A percentile compares a stretch with the other conserved stretches of the same genome.
These are phyloP conservation scores for Characodon lateralis DNA, from an alignment of 2,797 vertebrate species.

Conservation along the genomic window DNA sequence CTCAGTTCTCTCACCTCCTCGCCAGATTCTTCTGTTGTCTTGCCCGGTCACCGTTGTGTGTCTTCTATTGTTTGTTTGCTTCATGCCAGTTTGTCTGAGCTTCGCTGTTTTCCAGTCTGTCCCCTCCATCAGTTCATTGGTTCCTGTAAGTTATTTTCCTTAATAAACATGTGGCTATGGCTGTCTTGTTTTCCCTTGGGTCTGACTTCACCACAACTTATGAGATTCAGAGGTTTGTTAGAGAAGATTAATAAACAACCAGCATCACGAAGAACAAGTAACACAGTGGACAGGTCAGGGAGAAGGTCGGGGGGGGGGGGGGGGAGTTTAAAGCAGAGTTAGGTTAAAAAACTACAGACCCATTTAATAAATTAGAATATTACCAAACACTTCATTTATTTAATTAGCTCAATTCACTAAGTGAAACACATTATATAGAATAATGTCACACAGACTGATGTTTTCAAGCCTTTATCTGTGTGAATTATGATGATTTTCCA, in stretches of 20 bases:
- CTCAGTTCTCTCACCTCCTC: neutral
- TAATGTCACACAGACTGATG: neutral
- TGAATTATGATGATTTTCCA: neutral
- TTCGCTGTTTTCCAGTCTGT: too few relatives aligned
- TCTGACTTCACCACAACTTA: too few relatives aligned
- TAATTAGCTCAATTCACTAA: neutral
- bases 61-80: too few relatives aligned
- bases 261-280: too few relatives aligned
- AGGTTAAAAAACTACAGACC: neutral
- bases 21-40: neutral
- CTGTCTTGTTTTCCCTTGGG: too few relatives aligned
- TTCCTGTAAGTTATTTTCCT: too few relatives aligned
- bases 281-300: neutral
- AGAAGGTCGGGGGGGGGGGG: neutral
- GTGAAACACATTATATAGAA: neutral
- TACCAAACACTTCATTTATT: neutral
- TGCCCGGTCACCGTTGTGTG: too few relatives aligned
- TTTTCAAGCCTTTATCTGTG: neutral
- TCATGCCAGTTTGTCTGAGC: too few relatives aligned
- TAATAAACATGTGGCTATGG: too few relatives aligned
- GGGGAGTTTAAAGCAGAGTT: neutral
- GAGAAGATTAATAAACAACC: too few relatives aligned
- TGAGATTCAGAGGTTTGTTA: too few relatives aligned
- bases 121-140: too few relatives aligned
- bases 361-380: neutral